Conservation (phyloP, 2,113 vertebrate genomes). For the Pyxicephalus adspersus region DNA sequence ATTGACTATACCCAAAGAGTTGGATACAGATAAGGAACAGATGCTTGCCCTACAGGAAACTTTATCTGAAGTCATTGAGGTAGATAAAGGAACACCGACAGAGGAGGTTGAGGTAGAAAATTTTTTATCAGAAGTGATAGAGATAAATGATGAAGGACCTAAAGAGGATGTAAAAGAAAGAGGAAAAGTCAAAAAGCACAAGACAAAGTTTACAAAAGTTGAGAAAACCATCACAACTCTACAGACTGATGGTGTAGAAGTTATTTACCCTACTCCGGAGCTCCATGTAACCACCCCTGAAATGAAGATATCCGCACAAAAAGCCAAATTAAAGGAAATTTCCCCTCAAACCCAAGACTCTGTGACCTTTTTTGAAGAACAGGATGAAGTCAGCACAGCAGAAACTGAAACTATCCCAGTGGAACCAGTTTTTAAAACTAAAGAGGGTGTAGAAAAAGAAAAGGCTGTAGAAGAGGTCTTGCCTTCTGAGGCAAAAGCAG, state of each 20-base stretch:
- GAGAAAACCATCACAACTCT: slow-evolving; percentile 6
- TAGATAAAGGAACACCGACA: neutral
- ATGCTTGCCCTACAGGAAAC: neutral
- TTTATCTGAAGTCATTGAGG: neutral
- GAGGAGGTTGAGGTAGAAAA: neutral
- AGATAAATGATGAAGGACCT: neutral
- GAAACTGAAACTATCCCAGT: neutral
- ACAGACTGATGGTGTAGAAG: neutral
- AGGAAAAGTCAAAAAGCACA: slow-evolving; percentile 21
- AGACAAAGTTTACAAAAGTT: slow-evolving; percentile 10
- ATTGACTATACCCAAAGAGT: neutral
- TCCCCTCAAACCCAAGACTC: neutral
- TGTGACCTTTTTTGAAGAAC: neutral
- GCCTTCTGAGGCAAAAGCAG: neutral
- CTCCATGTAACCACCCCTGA: neutral
- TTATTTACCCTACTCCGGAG: neutral
- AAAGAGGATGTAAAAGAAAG: neutral
- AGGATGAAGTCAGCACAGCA: neutral
- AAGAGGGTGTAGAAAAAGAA: neutral
- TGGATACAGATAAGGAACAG: neutral
- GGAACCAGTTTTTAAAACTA: neutral
- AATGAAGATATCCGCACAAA: neutral
- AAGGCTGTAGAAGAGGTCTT: neutral
- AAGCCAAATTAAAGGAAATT: neutral
- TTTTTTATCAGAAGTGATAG: neutral